phyloP scores from a whole-genome alignment of 2,113 vertebrate species.

The Loxodonta africana region DNA sequence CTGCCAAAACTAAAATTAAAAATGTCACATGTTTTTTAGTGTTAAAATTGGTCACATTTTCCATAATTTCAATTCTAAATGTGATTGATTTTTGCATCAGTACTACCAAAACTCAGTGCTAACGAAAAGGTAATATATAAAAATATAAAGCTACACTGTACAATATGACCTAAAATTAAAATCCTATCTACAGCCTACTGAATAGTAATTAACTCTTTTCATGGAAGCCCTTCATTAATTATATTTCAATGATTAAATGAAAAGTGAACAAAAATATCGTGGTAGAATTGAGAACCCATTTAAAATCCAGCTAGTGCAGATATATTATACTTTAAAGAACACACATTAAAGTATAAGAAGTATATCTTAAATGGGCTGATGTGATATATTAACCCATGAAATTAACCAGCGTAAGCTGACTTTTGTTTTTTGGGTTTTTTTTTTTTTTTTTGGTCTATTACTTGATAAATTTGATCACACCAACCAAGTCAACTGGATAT shows the following conservation, averaged over 20 bases:
- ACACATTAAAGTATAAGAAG: background rate
- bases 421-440: too few relatives aligned
- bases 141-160: background rate
- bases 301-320: background rate
- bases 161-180: background rate
- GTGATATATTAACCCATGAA: background rate
- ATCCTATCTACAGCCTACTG: background rate
- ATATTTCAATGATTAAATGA: constrained; percentile 8
- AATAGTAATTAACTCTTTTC: background rate
- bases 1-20: constrained; percentile 63
- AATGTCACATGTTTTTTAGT: background rate
- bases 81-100: background rate
- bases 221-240: background rate
- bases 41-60: constrained; percentile 23
- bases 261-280: background rate
- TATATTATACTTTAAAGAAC: background rate
- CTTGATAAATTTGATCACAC: background rate
- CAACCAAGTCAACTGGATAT: background rate
- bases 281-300: background rate
- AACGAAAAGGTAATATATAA: background rate
- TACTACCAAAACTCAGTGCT: background rate
- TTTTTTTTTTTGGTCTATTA: background rate
- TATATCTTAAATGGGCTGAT: background rate
- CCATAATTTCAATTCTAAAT: background rate
- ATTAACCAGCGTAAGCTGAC: background rate